phyloP scores from a whole-genome alignment of 1,140 invertebrate species.

The Drosophila aff. region DNA sequence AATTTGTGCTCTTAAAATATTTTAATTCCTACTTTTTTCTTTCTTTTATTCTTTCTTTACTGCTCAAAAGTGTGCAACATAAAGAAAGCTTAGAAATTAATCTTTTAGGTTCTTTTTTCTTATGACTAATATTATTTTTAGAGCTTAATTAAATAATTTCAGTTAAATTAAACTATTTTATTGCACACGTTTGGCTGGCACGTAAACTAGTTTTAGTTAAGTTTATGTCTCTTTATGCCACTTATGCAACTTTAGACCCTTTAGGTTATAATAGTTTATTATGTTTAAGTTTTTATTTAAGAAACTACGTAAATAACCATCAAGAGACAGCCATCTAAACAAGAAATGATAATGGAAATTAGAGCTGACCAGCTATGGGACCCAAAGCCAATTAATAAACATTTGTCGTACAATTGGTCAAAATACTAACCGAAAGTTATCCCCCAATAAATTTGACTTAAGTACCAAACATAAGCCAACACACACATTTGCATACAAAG shows the following conservation, averaged over 20 bases:
- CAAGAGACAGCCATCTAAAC: too few species aligned
- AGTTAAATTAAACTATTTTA: too few species aligned
- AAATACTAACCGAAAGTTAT: conserved; percentile 39
- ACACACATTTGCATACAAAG: conserved; percentile 50
- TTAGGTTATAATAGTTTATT: not conserved
- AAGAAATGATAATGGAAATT: conserved; percentile 6
- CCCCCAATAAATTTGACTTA: conserved; percentile 46
- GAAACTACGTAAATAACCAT: not conserved
- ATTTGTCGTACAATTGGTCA: conserved; percentile 51
- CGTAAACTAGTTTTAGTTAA: not conserved
- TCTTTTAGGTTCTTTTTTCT: too few species aligned
- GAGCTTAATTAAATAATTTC: too few species aligned
- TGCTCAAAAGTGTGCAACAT: too few species aligned
- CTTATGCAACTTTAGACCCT: not conserved
- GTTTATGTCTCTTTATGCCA: too few species aligned
- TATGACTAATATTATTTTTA: too few species aligned
- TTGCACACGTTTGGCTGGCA: not conserved
- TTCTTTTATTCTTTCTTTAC: too few species aligned
- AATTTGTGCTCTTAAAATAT: too few species aligned
- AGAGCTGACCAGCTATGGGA: conserved; percentile 1
- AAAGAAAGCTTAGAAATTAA: too few species aligned
- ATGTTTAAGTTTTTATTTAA: not conserved
- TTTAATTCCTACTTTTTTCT: too few species aligned
- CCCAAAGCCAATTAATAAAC: conserved; percentile 40
- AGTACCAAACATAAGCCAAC: conserved; percentile 43